phyloP scores from a whole-genome alignment of 92 coral and sea anemone species.

The Palythoa caribaeorum region DNA sequence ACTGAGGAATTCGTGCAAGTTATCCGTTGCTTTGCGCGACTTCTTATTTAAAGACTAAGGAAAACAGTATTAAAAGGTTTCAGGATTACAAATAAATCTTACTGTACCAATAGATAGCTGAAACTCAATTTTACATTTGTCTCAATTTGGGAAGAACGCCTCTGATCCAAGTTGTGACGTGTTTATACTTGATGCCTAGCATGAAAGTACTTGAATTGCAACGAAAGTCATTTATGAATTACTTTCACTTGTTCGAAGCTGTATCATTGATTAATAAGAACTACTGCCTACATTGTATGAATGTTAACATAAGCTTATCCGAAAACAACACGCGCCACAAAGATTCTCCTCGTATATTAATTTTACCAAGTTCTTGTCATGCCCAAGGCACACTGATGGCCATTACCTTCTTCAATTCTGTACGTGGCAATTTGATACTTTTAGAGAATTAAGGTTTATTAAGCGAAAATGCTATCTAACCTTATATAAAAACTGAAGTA shows the following conservation, averaged over 20 bases:
- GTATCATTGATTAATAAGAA: neutral
- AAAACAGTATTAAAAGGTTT: neutral
- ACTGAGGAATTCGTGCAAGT: neutral
- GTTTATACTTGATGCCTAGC: constrained; percentile 7
- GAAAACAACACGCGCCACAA: neutral
- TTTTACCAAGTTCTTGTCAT: neutral
- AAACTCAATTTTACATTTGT: neutral
- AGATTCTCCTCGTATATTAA: neutral
- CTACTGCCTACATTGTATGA: neutral
- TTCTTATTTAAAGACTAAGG: neutral
- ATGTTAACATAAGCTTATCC: neutral
- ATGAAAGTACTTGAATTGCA: neutral
- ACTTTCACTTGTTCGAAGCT: neutral
- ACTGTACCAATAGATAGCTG: neutral
- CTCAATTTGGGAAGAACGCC: constrained; percentile 14
- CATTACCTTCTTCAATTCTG: neutral
- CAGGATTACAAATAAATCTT: neutral
- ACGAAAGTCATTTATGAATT: neutral
- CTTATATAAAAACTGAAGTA: neutral
- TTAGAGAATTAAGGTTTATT: neutral
- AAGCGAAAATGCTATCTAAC: neutral
- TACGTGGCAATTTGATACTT: neutral
- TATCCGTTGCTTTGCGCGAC: neutral
- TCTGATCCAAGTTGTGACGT: neutral
- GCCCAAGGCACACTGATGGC: neutral